A percentile compares a stretch with the other conserved stretches of the same genome.
These are phyloP conservation scores for Acanthopleura granulata DNA, from an alignment of 2,888 invertebrate species.

Conservation along the genomic window DNA sequence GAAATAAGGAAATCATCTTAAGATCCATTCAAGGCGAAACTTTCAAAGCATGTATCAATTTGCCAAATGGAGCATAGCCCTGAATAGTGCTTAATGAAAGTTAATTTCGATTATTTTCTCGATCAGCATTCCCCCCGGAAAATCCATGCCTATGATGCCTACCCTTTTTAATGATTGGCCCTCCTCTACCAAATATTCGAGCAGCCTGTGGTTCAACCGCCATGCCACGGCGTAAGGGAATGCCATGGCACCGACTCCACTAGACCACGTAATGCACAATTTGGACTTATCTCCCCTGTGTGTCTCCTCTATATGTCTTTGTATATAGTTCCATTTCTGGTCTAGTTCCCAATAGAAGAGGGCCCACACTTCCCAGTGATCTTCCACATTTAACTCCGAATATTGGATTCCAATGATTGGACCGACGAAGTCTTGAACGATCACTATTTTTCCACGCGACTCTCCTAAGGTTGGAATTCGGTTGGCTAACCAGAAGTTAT, in stretches of 20 bases:
- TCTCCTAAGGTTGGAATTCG: neutral
- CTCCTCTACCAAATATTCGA: neutral
- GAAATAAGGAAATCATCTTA: no score
- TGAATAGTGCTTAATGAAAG: neutral
- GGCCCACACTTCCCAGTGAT: neutral
- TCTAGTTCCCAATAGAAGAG: neutral
- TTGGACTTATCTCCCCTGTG: neutral
- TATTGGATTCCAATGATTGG: neutral
- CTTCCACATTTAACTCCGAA: neutral
- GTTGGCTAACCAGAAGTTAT: conserved; percentile 1
- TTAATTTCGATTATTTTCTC: neutral
- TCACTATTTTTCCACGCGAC: conserved; percentile 5
- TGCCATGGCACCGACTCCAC: neutral
- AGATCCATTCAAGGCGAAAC: no score
- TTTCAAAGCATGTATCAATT: no score
- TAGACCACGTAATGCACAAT: neutral
- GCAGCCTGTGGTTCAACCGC: neutral
- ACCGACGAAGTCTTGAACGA: conserved; percentile 1
- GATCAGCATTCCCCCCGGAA: neutral
- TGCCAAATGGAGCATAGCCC: no score
- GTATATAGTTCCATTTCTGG: conserved; percentile 6
- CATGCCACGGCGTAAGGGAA: conserved; percentile 9
- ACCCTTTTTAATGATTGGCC: neutral
- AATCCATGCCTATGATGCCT: conserved; percentile 14
- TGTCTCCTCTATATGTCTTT: neutral